Evolutionary conservation across 2,888 invertebrate species (phyloP).

Genomic region (Microplitis deprimator): DNA sequence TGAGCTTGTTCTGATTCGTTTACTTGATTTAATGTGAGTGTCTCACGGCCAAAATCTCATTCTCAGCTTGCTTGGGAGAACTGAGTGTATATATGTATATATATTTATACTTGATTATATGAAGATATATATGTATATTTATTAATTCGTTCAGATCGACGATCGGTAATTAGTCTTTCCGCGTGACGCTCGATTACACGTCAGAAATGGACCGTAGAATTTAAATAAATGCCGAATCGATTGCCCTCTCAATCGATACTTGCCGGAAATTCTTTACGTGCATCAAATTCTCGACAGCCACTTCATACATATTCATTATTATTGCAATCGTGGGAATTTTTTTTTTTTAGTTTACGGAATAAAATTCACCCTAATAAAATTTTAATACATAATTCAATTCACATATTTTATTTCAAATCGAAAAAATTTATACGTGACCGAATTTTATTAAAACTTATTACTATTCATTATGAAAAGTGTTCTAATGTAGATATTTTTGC

Average conservation of each 20-base stretch:
- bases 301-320: background rate
- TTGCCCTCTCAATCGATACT: slow-evolving; percentile 16
- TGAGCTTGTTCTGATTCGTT: background rate
- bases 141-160: background rate
- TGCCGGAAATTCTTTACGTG: background rate
- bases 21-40: background rate
- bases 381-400: background rate
- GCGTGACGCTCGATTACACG: background rate
- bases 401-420: background rate
- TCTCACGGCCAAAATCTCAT: slow-evolving; percentile 14
- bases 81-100: background rate
- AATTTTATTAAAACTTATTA: background rate
- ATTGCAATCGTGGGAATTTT: slow-evolving; percentile 4
- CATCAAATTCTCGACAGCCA: background rate
- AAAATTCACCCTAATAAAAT: background rate
- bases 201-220: background rate
- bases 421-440: too few species aligned
- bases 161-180: slow-evolving; percentile 11
- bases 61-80: background rate
- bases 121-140: background rate
- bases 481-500: too few species aligned
- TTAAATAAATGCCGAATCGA: slow-evolving; percentile 3
- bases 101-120: background rate
- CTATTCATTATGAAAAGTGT: background rate
- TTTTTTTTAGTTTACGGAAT: background rate